Evolutionary conservation across 2,113 vertebrate genomes (phyloP), one percentile per base, ranked within the genome.

Genomic region (Oncorhynchus keta): DNA sequence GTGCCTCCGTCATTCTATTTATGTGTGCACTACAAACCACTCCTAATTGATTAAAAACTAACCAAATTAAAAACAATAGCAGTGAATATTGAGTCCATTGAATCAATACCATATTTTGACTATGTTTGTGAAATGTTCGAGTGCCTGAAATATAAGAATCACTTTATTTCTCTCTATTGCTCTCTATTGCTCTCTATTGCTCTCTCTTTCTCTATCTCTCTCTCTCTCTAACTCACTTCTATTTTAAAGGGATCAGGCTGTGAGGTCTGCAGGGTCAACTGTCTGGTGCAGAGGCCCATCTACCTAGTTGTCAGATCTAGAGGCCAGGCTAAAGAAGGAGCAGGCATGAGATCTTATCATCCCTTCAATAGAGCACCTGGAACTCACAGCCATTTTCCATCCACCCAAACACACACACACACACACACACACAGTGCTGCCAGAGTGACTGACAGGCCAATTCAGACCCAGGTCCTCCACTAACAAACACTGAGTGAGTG

Each of bases 311-410:
- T 84, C 81, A 87, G 81, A 89, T 88, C 73, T 79, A 76, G 77
- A 82, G 73, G 79, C 80, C 79, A 75, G 77, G 76, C 75, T 74
- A 51, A 62, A 83, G 26, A 76, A 77, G 74, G 76, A 83, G 73
- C 78, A 80, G 74, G 79, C 72, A 70, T 49, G 76, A 81, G 88
- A 88, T 88, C 83, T 84, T 88, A 89, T 90, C 87, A 85, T 39
- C 39, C 79, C 69, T 81, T 81, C 76, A 89, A 81, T 69, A 83
- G 79, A 77, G 77, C 85, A 90, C 80, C 80, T 85, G 80, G 78
- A 75, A 68, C 55, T 24, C 59, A 62, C 20, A 62, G 20, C 18
- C 59, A 62, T 22, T 18, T 22, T 24, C 59, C 59, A 62, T 11
- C 18, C 59, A 62, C 1, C 22, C 59, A 61, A n/a, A 5, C 57